phyloP scores from a whole-genome alignment of 2,113 vertebrate genomes.

The Coptodon rendalli region DNA sequence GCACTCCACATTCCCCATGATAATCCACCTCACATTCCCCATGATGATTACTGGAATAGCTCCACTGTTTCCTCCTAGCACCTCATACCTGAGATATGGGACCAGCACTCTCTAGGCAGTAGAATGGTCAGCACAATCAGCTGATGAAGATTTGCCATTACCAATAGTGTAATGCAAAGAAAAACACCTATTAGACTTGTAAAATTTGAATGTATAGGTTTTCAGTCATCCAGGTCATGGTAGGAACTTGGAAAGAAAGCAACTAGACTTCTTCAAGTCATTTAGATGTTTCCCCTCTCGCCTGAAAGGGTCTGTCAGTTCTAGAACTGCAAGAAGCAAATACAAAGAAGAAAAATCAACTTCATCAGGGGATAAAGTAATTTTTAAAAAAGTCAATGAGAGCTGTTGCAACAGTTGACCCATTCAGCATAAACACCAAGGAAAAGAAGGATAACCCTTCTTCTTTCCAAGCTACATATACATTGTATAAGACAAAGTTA shows the following conservation, averaged over 20 bases:
- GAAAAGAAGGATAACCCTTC: background rate
- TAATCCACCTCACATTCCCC: background rate
- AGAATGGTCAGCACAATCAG: background rate
- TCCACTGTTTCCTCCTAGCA: background rate
- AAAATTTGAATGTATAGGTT: background rate
- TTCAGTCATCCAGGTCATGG: background rate
- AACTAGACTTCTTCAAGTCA: background rate
- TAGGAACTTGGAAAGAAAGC: background rate
- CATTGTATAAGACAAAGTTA: background rate
- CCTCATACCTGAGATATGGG: background rate
- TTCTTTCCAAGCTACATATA: background rate
- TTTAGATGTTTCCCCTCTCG: background rate
- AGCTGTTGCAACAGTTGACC: background rate
- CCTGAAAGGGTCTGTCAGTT: background rate
- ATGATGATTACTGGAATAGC: background rate
- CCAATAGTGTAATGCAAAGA: background rate
- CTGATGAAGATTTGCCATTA: background rate
- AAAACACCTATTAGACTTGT: background rate
- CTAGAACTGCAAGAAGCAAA: background rate
- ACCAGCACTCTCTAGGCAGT: background rate
- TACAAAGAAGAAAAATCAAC: background rate
- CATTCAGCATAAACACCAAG: background rate
- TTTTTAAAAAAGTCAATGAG: background rate
- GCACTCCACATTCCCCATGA: background rate
- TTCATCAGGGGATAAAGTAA: background rate